phyloP scores from a whole-genome alignment of 37 sponge, comb jelly and placozoan species.

The Theonella swinhoei region DNA sequence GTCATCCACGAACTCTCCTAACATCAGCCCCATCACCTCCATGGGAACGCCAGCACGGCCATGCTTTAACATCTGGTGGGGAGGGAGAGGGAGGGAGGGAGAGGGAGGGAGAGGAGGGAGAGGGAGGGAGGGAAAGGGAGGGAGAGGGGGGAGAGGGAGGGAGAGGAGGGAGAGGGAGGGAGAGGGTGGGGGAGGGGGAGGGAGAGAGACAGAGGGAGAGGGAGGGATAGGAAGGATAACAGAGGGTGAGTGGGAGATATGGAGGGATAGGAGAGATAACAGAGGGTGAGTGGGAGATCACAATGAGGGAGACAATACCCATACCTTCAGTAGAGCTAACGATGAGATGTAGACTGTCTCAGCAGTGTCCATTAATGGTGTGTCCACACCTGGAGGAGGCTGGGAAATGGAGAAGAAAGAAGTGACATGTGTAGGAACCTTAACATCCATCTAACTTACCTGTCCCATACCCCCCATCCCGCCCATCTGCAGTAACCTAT shows the following conservation, averaged over 20 bases:
- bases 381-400: constrained; percentile 69
- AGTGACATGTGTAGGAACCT: not conserved
- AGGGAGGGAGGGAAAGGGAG: not conserved
- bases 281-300: not conserved
- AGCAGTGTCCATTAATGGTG: constrained; percentile 95
- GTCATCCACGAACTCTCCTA: constrained; percentile 99
- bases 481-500: constrained; percentile 73
- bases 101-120: not conserved
- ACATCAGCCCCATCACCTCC: constrained; percentile 99
- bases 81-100: not conserved
- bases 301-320: not conserved
- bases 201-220: no score
- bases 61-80: constrained; percentile 41
- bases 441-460: constrained; percentile 31
- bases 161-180: not conserved
- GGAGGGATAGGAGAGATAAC: not conserved
- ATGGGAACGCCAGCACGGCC: constrained; percentile 99
- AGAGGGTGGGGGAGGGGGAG: no score
- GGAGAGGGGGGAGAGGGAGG: not conserved
- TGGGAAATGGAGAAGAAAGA: constrained; percentile 10
- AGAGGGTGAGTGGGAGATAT: not conserved
- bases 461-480: constrained; percentile 83
- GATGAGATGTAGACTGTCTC: constrained; percentile 99
- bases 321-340: constrained; percentile 94
- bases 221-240: not conserved